phyloP scores from a whole-genome alignment of 2,888 invertebrate genomes.

The Phyllotreta cruciferae region DNA sequence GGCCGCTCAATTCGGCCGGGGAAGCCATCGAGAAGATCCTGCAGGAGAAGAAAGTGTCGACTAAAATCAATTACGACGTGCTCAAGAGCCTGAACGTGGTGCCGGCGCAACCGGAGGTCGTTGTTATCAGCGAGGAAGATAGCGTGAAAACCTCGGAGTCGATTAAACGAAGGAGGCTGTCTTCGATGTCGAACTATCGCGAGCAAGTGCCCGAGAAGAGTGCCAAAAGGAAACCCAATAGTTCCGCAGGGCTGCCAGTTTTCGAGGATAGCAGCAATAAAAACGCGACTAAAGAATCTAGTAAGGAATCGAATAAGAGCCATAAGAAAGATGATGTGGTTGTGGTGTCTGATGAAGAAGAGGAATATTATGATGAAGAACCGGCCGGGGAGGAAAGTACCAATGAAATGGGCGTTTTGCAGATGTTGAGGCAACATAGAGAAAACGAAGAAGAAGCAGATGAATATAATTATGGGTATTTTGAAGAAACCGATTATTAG shows the following conservation, averaged over 20 bases:
- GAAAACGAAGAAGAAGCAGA: slow-evolving; percentile 68
- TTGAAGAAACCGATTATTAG: slow-evolving; percentile 35
- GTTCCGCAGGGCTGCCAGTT: slow-evolving; percentile 34
- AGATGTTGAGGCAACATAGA: slow-evolving; percentile 64
- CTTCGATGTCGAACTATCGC: slow-evolving; percentile 33
- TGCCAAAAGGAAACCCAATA: slow-evolving; percentile 22
- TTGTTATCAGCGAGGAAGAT: slow-evolving; percentile 37
- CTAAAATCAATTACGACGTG: slow-evolving; percentile 98
- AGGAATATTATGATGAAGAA: slow-evolving; percentile 56
- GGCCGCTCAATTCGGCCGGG: slow-evolving; percentile 74
- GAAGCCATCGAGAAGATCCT: slow-evolving; percentile 62
- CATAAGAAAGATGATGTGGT: slow-evolving; percentile 17
- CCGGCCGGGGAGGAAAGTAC: slow-evolving; percentile 49
- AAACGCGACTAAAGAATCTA: slow-evolving; percentile 8
- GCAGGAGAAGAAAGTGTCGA: slow-evolving; percentile 93
- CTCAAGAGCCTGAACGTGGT: slow-evolving; percentile 76
- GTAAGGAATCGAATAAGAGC: slow-evolving; percentile 1
- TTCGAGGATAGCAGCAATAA: slow-evolving; percentile 29
- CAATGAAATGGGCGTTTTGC: slow-evolving; percentile 57
- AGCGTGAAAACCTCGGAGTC: slow-evolving; percentile 38
- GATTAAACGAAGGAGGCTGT: slow-evolving; percentile 41
- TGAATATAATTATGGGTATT: slow-evolving; percentile 62
- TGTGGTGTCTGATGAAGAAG: slow-evolving; percentile 47
- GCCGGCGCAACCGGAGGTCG: slow-evolving; percentile 51
- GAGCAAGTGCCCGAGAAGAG: slow-evolving; percentile 32